phyloP scores from a whole-genome alignment of 1,140 invertebrate species.

The Mamestra configurata region DNA sequence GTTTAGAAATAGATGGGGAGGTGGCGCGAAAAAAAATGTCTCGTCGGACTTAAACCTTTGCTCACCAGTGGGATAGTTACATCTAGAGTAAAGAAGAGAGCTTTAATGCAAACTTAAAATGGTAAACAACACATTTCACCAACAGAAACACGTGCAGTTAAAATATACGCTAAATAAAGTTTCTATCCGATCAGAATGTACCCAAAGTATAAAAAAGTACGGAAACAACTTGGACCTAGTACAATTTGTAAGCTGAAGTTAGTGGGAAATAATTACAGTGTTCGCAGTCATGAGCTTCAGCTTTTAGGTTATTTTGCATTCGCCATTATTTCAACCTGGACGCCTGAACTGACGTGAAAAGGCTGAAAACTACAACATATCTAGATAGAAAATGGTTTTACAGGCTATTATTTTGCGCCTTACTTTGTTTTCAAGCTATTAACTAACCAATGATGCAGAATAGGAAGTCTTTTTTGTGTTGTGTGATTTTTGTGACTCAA shows the following conservation, averaged over 20 bases:
- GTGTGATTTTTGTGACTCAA: too few species aligned
- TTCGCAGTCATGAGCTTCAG: slow-evolving; percentile 48
- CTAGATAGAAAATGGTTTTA: neutral
- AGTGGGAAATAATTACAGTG: slow-evolving; percentile 58
- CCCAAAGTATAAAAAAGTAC: neutral
- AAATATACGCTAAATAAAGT: neutral
- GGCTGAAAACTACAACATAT: neutral
- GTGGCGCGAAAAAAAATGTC: too few species aligned
- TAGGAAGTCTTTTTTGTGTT: too few species aligned
- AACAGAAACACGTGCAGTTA: neutral
- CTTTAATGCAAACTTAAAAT: too few species aligned
- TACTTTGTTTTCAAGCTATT: neutral
- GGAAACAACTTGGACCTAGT: slow-evolving; percentile 14
- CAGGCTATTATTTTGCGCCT: slow-evolving; percentile 11
- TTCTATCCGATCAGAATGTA: neutral
- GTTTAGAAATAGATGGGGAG: too few species aligned
- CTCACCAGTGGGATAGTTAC: too few species aligned
- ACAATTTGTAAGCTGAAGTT: slow-evolving; percentile 51
- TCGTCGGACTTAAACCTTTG: too few species aligned
- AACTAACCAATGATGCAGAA: too few species aligned
- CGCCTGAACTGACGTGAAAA: neutral
- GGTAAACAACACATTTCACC: neutral
- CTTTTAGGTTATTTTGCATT: slow-evolving; percentile 56
- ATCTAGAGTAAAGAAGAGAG: too few species aligned
- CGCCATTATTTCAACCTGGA: slow-evolving; percentile 37